These are phyloP conservation scores for Zenarchopterus dispar DNA, from an alignment of 2,797 vertebrate genomes.

Conservation along the genomic window DNA sequence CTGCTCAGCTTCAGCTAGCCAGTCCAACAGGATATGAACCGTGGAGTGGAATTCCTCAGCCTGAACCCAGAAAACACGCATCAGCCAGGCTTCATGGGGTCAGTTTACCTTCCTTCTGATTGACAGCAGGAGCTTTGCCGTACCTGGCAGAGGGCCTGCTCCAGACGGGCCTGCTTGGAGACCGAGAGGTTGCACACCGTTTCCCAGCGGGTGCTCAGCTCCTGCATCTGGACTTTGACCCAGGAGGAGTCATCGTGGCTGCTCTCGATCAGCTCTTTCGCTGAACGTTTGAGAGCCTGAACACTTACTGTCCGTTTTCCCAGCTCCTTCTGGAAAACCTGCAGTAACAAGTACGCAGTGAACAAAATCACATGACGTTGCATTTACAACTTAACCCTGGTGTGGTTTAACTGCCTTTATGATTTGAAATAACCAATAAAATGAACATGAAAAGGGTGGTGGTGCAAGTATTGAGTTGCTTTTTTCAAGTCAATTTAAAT, in stretches of 20 bases:
- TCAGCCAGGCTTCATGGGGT: conserved; percentile 21
- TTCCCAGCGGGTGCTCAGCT: conserved; percentile 95
- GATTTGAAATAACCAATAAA: conserved; percentile 13
- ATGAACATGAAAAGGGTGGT: conserved; percentile 20
- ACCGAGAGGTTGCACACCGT: conserved; percentile 94
- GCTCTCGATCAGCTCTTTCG: conserved; percentile 91
- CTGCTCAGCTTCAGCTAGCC: conserved; percentile 97
- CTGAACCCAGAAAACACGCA: conserved; percentile 72
- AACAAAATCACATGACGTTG: not conserved
- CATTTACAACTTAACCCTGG: conserved; percentile 1
- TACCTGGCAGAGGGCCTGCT: conserved; percentile 92
- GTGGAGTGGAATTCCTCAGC: conserved; percentile 98
- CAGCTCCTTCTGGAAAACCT: conserved; percentile 98
- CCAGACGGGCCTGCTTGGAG: conserved; percentile 94
- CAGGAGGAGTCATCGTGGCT: conserved; percentile 95
- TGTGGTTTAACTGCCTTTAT: conserved; percentile 31
- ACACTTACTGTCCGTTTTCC: conserved; percentile 94
- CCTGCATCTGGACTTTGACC: conserved; percentile 98
- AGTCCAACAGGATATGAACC: conserved; percentile 95
- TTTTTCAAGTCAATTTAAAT: conserved; percentile 21
- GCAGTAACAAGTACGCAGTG: conserved; percentile 1
- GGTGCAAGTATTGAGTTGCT: not conserved
- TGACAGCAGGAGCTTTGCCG: conserved; percentile 29
- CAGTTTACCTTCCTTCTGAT: not conserved
- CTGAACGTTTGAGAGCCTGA: conserved; percentile 95